Base-by-base conservation (phyloP, 2,113 vertebrate genomes). In the Onychorhynchus coronatus region DNA sequence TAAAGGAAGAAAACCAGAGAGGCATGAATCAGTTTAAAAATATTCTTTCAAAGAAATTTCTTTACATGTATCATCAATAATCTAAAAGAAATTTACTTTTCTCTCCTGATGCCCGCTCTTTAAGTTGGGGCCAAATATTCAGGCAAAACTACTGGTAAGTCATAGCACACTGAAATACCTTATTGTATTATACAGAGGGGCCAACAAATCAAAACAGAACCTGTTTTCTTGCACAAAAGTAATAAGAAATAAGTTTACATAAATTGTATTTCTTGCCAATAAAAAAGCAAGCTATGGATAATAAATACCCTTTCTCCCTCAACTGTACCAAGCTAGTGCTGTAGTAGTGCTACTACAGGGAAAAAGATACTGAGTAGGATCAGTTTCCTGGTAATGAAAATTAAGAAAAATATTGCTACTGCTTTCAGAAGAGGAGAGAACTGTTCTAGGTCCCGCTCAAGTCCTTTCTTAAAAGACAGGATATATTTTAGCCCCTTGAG, bases 1-100 rank as follows among this genome's bases (percentile, higher is more conserved):
- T 41, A 86, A 88, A 78, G 44, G 85, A 96, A 92, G 42, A 84
- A 96, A 86, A 85, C 4, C 68, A 85, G 53, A 94, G 14, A 91
- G 27, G 61, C 75, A 30, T 30, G 2, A 71, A 75, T 61, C 41
- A 65, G 31, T 71, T 93, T 72, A 20, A 79, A 97, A 95, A 92
- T 37, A 62, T 61, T 72, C n/a, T 92, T 96, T 94, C 62, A 65
- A 86, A 90, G 11, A 63, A 66, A 65, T n/a, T 52, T 68, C 28
- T 85, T 95, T 78, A 91, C 74, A 89, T 14, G 22, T 78, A 33
- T 81, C 61, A 80, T 72, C 85, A 91, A 66, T 72, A 82, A 78
- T 50, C 62, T 62, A 59, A 25, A 73, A 41, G 23, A 68, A 91
- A 81, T 85, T 90, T 52, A 44, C 44, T 87, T 7, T 70, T 65